These are phyloP conservation scores for Dryadula phaetusa DNA, from an alignment of 2,888 invertebrate species.

Conservation along the genomic window DNA sequence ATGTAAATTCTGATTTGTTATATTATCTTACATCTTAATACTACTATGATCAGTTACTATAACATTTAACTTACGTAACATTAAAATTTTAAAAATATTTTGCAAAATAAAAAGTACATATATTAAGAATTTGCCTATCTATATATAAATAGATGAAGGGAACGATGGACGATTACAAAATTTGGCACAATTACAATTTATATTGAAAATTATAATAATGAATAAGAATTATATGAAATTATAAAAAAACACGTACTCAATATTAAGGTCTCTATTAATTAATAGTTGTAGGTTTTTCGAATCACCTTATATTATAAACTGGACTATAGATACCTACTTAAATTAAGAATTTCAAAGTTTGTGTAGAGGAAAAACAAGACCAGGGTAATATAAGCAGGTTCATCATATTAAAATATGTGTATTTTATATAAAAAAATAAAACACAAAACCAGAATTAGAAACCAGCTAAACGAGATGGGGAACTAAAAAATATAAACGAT, in stretches of 20 bases:
- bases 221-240: no score
- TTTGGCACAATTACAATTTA: no score
- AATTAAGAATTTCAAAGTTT: neutral
- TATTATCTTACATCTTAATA: neutral
- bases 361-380: neutral
- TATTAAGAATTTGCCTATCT: no score
- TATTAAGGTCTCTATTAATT: no score
- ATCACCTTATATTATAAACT: neutral
- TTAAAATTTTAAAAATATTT: no score
- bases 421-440: conserved; percentile 14
- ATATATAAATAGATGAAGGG: no score
- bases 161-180: no score
- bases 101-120: no score
- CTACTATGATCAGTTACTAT: neutral
- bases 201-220: no score
- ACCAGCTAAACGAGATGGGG: conserved; percentile 44
- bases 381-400: neutral
- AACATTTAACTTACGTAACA: neutral
- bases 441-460: conserved; percentile 36
- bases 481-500: conserved; percentile 37
- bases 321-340: no score
- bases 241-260: no score
- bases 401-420: neutral
- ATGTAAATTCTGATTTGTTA: conserved; percentile 15
- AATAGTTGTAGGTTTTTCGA: no score